These are phyloP conservation scores for Merops nubicus DNA, from an alignment of 2,113 vertebrate species.

Conservation along the genomic window DNA sequence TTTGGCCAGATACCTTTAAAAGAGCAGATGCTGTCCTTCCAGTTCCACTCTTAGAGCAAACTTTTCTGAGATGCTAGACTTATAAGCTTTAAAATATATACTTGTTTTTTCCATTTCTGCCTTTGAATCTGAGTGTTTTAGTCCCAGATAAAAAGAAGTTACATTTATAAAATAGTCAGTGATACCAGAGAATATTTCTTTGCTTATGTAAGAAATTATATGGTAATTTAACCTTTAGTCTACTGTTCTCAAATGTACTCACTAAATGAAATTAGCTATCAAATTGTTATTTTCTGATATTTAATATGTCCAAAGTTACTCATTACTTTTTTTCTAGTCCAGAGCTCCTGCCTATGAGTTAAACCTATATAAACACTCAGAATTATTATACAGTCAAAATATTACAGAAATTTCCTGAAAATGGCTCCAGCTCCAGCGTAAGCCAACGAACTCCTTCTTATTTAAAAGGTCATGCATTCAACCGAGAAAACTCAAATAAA, in stretches of 20 bases:
- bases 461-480: conserved; percentile 24
- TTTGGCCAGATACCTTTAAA: too few relatives aligned
- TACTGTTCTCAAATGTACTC: neutral
- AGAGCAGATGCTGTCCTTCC: too few relatives aligned
- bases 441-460: neutral
- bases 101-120: neutral
- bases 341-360: neutral
- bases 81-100: neutral
- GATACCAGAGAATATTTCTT: neutral
- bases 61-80: neutral
- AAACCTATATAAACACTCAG: neutral
- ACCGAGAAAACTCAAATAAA: neutral
- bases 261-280: neutral
- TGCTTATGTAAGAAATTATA: neutral
- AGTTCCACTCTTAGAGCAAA: too few relatives aligned
- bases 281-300: neutral
- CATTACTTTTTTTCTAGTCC: neutral
- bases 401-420: neutral
- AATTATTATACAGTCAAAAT: neutral
- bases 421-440: neutral
- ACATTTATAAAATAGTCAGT: neutral
- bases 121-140: neutral
- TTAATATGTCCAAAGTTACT: neutral
- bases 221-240: conserved; percentile 27
- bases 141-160: neutral